Base-by-base conservation (phyloP, 2,888 invertebrate genomes). In the Ommatoiulus sabulosus region DNA sequence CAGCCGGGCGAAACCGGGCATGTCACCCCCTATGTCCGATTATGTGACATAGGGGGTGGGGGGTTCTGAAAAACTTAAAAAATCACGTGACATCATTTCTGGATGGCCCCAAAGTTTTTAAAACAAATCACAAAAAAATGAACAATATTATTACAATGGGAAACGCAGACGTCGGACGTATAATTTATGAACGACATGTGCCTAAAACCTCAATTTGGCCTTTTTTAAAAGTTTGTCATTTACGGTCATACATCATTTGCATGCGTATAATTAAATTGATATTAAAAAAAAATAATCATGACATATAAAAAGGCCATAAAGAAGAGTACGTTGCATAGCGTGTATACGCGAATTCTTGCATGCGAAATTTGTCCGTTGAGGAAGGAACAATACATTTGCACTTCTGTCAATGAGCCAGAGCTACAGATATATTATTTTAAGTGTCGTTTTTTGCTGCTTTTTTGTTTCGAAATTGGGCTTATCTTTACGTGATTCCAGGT, bases 331-430 rank as follows among this genome's bases (percentile, higher is more conserved):
- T 12, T 63, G 63, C 17, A 15, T 72, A 72, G 8, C 10, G 35
- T 12, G 35, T 12, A 35, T 15, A 80, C 35, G 12, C 6, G 35
- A 80, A 80, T 80, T 80, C 80, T 80, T 80, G 80, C 80, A 80
- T 80, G 12, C 35, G 8, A 80, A 80, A 80, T 80, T 80, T 63
- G 10, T 80, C 80, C 24, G 35, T 80, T 80, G 24, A 80, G 80
- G 35, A 35, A 80, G 80, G 80, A 80, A 80, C 80, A 80, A 80
- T 80, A 80, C 72, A n/a, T 72, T 72, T 72, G 24, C 72, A 72
- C 72, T 24, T 72, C 72, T 72, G 24, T 72, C 72, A 72, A 24
- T 80, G 80, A 80, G 80, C 72, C 24, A 72, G 20, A 72, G 72
- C 6, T 52, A 52, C n/a, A 72, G 72, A 35, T 80, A 15, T 3